These are phyloP conservation scores for Cosmopolites sordidus DNA, from an alignment of 2,888 invertebrate genomes.

Conservation along the genomic window DNA sequence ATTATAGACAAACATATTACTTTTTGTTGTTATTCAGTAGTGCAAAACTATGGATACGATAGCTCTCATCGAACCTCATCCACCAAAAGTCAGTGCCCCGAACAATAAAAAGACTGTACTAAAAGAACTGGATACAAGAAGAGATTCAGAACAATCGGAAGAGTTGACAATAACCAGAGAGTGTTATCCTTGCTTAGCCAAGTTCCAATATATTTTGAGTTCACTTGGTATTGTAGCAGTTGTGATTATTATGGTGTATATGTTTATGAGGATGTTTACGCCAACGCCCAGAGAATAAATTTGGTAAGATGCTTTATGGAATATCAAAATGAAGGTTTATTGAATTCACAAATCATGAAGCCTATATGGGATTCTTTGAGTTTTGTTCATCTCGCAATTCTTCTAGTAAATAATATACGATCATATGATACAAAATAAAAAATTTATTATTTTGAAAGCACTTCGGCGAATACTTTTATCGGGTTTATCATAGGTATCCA, in stretches of 20 bases:
- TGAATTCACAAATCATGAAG: too few species aligned
- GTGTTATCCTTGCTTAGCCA: slow-evolving; percentile 18
- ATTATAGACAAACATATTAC: too few species aligned
- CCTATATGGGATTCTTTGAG: too few species aligned
- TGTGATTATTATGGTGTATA: slow-evolving; percentile 10
- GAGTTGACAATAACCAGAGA: slow-evolving; percentile 4
- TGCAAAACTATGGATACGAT: slow-evolving; percentile 15
- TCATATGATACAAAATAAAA: too few species aligned
- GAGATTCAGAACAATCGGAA: background rate
- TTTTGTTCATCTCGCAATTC: too few species aligned
- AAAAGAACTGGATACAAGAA: background rate
- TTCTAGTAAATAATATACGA: too few species aligned
- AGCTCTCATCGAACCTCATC: slow-evolving; percentile 15
- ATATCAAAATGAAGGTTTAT: too few species aligned
- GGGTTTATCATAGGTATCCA: too few species aligned
- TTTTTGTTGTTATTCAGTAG: too few species aligned
- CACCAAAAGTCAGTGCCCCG: slow-evolving; percentile 4
- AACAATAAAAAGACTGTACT: background rate
- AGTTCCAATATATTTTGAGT: slow-evolving; percentile 21
- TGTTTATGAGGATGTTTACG: slow-evolving; percentile 16
- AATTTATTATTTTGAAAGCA: too few species aligned
- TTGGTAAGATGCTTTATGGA: background rate
- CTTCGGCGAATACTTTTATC: too few species aligned
- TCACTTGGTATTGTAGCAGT: slow-evolving; percentile 14
- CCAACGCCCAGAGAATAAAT: slow-evolving; percentile 6